Base-by-base conservation (phyloP, 1,140 invertebrate species). In the Dermatophagoides farinae region DNA sequence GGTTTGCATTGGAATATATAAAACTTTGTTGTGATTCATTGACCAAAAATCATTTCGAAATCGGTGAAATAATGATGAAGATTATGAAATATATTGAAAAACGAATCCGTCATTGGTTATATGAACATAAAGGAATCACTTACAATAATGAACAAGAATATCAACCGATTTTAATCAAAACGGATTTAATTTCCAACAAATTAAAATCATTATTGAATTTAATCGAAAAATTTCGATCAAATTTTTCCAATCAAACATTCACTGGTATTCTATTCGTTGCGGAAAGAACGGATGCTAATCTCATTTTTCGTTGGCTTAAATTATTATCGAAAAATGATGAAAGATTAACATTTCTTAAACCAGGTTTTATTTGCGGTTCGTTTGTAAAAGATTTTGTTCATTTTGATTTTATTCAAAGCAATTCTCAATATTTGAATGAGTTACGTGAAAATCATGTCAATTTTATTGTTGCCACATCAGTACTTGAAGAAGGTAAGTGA, bases 361-460 rank as follows among this genome's bases (percentile, higher is more conserved):
- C 61, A 25, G 65, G 46, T 62, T 37, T 11, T 41, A 20, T 61
- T 18, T n/a, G 61, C 11, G 44, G 53, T 6, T 11, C 44, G 38
- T 25, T 25, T 18, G 22, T 4, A n/a, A 37, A 47, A 22, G 58
- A 49, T 31, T 16, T 43, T 14, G 1, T 43, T 16, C 47, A 20
- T 49, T 31, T 50, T 20, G 9, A 18, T 9, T 49, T 6, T 18
- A 18, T 12, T 37, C 46, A 22, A 1, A 31, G 23, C 11, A 55
- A 14, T 18, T 14, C 16, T 1, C 8, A 52, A 20, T 31, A 12
- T 22, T 14, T 49, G 40, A 16, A 31, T n/a, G 83, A 82, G 62
- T 98, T 97, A 72, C 78, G 91, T 16, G 86, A 67, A 23, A 82
- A 86, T 64, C 87, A 95, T 69, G 86, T 89, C 67, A 99, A 99